These are phyloP conservation scores for Oceanodroma leucorhoa DNA, from an alignment of 2,797 vertebrate genomes.

Conservation along the genomic window DNA sequence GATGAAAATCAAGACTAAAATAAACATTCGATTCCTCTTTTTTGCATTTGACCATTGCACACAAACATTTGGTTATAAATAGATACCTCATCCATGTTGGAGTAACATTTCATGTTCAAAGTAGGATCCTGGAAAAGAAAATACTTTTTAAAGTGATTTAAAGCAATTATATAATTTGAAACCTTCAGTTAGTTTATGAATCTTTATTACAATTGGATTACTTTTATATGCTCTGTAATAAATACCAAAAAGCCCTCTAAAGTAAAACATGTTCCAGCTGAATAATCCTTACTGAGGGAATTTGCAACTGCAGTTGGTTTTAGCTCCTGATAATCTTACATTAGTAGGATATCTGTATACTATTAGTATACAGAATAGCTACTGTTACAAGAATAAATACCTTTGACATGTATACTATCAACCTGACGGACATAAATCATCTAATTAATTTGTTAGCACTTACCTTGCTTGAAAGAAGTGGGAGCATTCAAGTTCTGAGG, in stretches of 20 bases:
- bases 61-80: constrained; percentile 38
- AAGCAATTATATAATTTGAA: constrained; percentile 14
- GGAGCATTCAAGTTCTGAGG: background rate
- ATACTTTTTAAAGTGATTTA: background rate
- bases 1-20: constrained; percentile 52
- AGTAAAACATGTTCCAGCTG: background rate
- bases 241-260: constrained; percentile 1
- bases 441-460: background rate
- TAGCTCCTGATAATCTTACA: background rate
- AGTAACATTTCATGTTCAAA: constrained; percentile 20
- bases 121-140: constrained; percentile 4
- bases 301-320: background rate
- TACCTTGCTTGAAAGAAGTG: background rate
- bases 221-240: constrained; percentile 21
- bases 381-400: background rate
- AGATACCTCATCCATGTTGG: background rate
- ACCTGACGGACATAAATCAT: background rate
- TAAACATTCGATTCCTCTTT: background rate
- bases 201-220: constrained; percentile 10
- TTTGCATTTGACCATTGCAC: background rate
- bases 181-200: constrained; percentile 10
- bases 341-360: background rate
- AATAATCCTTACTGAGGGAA: background rate
- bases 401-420: background rate
- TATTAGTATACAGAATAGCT: background rate